Conservation (phyloP, 2,797 vertebrate species). For the Karalla daura region DNA sequence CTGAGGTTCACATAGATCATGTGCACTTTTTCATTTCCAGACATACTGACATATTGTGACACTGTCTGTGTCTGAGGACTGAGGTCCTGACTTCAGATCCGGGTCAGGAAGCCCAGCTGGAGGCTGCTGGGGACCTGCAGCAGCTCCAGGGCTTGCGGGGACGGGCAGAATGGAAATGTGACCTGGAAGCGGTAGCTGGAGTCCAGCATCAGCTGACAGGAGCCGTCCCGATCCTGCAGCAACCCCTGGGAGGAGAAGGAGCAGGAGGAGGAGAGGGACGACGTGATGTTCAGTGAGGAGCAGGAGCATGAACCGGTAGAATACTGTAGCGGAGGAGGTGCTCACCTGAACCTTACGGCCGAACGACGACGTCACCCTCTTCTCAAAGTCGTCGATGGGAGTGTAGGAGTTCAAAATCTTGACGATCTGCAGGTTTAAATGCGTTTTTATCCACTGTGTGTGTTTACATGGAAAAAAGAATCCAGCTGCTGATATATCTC, state of each 20-base stretch:
- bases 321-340: too few species aligned
- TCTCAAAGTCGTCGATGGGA: slow-evolving; percentile 98
- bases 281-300: background rate
- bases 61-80: too few species aligned
- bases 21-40: slow-evolving; percentile 19
- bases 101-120: slow-evolving; percentile 90
- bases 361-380: slow-evolving; percentile 93
- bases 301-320: too few species aligned
- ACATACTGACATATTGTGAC: slow-evolving; percentile 16
- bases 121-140: slow-evolving; percentile 95
- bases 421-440: slow-evolving; percentile 86
- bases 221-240: slow-evolving; percentile 88
- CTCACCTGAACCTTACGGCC: slow-evolving; percentile 97
- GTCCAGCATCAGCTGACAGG: slow-evolving; percentile 91
- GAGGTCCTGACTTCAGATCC: slow-evolving; percentile 80
- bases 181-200: slow-evolving; percentile 94
- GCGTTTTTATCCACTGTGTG: slow-evolving; percentile 13
- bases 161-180: slow-evolving; percentile 92
- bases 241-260: slow-evolving; percentile 86
- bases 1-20: slow-evolving; percentile 4
- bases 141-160: slow-evolving; percentile 91
- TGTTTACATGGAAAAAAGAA: too few species aligned
- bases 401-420: slow-evolving; percentile 99
- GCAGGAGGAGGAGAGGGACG: too few species aligned
- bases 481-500: too few species aligned